Base-by-base conservation (phyloP, 2,797 vertebrate species). In the Emys orbicularis region DNA sequence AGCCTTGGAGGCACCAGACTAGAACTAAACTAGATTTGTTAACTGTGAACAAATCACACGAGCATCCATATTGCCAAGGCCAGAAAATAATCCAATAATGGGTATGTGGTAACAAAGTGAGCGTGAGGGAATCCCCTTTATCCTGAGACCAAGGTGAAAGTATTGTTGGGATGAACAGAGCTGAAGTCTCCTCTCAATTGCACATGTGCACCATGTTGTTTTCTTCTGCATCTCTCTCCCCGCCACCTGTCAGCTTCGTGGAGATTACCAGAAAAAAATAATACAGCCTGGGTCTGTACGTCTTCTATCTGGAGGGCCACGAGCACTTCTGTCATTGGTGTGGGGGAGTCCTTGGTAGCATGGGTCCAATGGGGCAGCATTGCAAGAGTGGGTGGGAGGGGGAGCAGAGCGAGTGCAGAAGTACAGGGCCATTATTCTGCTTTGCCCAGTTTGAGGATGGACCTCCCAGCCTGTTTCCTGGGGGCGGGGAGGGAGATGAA, bases 1-100 rank as follows among this genome's bases (percentile, higher is more conserved):
- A 65, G 61, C 34, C 34, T 65, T n/a, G 5, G 34, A n/a, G 61
- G 34, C 16, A n/a, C n/a, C 34, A n/a, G 31, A n/a, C 34, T 65
- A 65, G 61, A 65, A n/a, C n/a, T n/a, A n/a, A n/a, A n/a, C n/a
- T n/a, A n/a, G n/a, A n/a, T n/a, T n/a, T n/a, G n/a, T n/a, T n/a
- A 65, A n/a, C 16, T 18, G 59, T n/a, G 61, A 65, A 85, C 0
- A 0, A 2, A 3, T 2, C 79, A 15, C 79, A 15, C 0, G 0
- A 56, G 65, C 74, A 9, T 79, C 47, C 68, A 2, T 47, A 5
- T 81, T 9, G 41, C 19, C 65, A 65, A 34, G 76, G 23, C 50
- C 41, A 68, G 52, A 47, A 16, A 34, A 15, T 57, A 72, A 12
- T 21, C 23, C 12, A 0, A 74, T 5, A 49, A 25, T 61, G 59